Conservation (phyloP, 1,140 invertebrate genomes). For the Nephila pilipes region DNA sequence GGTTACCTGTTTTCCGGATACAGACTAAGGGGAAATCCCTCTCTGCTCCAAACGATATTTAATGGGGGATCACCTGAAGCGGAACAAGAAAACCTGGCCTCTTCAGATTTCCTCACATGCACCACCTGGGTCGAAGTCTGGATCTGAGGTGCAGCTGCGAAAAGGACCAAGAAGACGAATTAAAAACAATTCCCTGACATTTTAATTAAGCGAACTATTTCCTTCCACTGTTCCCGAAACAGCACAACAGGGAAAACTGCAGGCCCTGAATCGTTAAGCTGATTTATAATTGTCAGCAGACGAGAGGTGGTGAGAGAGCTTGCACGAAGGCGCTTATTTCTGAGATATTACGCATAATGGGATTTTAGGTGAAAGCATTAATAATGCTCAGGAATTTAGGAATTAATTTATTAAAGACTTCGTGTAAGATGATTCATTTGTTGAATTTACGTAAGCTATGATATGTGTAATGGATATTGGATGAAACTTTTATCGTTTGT, state of each 20-base stretch:
- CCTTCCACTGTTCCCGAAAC: background rate
- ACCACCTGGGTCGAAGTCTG: conserved; percentile 76
- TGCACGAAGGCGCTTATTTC: conserved; percentile 48
- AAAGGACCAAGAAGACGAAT: conserved; percentile 3
- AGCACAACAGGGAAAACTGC: conserved; percentile 7
- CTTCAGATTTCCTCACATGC: conserved; percentile 75
- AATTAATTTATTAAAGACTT: conserved; percentile 67
- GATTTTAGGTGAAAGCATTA: conserved; percentile 51
- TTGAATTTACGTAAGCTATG: background rate
- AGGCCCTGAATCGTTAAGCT: conserved; percentile 14
- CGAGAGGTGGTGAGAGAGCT: conserved; percentile 15
- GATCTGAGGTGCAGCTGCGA: conserved; percentile 77
- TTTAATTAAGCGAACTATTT: conserved; percentile 68
- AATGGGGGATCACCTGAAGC: conserved; percentile 87
- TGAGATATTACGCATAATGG: conserved; percentile 72
- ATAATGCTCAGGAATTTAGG: conserved; percentile 59
- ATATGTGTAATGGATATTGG: background rate
- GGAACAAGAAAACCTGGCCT: conserved; percentile 77
- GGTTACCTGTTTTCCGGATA: conserved; percentile 74
- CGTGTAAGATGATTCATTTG: conserved; percentile 5
- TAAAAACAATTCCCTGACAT: conserved; percentile 48
- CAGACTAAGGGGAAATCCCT: conserved; percentile 85
- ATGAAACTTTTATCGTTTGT: background rate
- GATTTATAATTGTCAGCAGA: conserved; percentile 68
- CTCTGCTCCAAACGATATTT: conserved; percentile 89